A percentile compares a stretch with the other conserved stretches of the same genome.
phyloP scores from a whole-genome alignment of 2,113 vertebrate genomes.

The Aegithalos caudatus region DNA sequence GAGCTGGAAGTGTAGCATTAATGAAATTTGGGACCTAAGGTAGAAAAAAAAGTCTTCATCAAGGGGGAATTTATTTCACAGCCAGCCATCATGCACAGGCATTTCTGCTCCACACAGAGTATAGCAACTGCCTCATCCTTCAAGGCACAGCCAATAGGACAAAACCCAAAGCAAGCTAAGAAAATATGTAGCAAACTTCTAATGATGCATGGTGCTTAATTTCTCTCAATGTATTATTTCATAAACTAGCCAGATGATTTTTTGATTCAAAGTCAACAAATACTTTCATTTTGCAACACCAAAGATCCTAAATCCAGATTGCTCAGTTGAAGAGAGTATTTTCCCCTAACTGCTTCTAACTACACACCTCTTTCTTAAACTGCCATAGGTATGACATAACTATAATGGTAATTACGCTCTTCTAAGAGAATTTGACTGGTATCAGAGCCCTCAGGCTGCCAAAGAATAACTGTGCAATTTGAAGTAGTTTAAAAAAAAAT shows the following conservation, averaged over 20 bases:
- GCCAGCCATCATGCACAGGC: neutral
- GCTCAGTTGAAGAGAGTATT: neutral
- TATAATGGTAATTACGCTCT: neutral
- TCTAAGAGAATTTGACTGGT: neutral
- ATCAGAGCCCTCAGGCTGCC: neutral
- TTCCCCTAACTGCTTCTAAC: neutral
- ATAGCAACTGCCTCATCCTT: neutral
- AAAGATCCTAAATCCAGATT: neutral
- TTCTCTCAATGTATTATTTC: neutral
- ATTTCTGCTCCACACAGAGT: neutral
- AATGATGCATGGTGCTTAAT: neutral
- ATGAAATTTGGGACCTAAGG: slow-evolving; percentile 85
- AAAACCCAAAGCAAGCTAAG: neutral
- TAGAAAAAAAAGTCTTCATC: neutral
- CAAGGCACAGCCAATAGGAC: neutral
- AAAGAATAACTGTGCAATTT: neutral
- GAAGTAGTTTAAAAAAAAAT: neutral
- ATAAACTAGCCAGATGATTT: neutral
- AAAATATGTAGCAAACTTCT: neutral
- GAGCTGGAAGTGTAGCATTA: slow-evolving; percentile 80
- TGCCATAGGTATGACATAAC: neutral
- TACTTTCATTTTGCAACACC: neutral
- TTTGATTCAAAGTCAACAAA: neutral
- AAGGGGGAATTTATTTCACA: neutral
- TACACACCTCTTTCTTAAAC: neutral